phyloP scores from a whole-genome alignment of 35 echinoderm and acorn worm species.

The Apostichopus californicus region DNA sequence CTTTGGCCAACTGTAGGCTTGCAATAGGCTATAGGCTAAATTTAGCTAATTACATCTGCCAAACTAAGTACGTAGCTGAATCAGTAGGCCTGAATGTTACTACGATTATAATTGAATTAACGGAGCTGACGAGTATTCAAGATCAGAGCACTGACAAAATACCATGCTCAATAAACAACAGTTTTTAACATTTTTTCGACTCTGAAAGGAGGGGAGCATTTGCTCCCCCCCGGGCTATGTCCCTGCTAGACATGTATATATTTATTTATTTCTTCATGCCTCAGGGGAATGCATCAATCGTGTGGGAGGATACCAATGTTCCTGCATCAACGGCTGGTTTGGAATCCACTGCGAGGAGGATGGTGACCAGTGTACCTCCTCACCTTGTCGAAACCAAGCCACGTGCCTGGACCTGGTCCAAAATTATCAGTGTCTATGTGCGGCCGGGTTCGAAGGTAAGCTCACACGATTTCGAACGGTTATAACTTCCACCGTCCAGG shows the following conservation, averaged over 20 bases:
- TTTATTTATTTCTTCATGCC: not conserved
- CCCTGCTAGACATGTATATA: conserved; percentile 1
- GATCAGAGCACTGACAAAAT: no score
- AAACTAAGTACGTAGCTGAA: no score
- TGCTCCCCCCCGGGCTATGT: conserved; percentile 44
- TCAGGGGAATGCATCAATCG: conserved; percentile 51
- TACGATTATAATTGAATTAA: no score
- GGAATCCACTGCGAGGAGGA: conserved; percentile 60
- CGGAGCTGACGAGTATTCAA: no score
- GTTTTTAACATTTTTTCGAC: no score
- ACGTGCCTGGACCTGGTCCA: conserved; percentile 51
- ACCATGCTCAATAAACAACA: no score
- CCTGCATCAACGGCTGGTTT: conserved; percentile 55
- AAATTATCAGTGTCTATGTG: conserved; percentile 44
- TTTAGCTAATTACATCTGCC: no score
- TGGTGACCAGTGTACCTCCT: conserved; percentile 54
- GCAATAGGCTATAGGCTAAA: no score
- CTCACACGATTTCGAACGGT: not conserved
- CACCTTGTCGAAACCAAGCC: conserved; percentile 67
- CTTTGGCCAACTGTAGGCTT: no score
- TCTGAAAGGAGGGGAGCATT: no score
- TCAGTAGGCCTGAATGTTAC: no score
- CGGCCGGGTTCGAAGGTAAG: conserved; percentile 63
- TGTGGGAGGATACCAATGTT: conserved; percentile 60
- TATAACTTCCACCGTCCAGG: no score